A percentile compares a stretch with the other conserved stretches of the same genome.
Conservation (phyloP, 2,797 vertebrate species). For the Spea hammondii region DNA sequence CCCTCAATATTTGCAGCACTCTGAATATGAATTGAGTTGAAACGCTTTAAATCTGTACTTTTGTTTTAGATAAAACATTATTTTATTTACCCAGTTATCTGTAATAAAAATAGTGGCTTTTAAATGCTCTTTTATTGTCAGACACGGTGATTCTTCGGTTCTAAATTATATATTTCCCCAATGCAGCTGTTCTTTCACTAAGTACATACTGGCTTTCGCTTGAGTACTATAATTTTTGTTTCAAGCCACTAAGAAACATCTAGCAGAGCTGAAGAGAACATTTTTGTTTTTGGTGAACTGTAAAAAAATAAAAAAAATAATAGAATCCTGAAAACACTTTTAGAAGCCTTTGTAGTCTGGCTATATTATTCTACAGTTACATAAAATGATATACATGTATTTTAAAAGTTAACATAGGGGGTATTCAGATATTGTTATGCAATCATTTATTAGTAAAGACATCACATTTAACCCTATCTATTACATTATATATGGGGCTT, state of each 20-base stretch:
- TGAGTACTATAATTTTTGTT: slow-evolving; percentile 52
- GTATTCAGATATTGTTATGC: too few species aligned
- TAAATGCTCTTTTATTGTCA: neutral
- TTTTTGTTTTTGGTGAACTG: neutral
- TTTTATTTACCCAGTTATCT: neutral
- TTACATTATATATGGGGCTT: too few species aligned
- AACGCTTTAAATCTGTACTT: neutral
- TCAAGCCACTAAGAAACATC: slow-evolving; percentile 39
- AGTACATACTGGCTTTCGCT: slow-evolving; percentile 43
- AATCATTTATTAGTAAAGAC: too few species aligned
- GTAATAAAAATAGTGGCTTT: neutral
- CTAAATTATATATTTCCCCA: slow-evolving; percentile 43
- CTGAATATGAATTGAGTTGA: too few species aligned
- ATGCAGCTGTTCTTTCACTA: slow-evolving; percentile 33
- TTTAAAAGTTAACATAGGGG: too few species aligned
- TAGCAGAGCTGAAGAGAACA: slow-evolving; percentile 29
- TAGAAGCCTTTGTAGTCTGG: too few species aligned
- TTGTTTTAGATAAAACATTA: neutral
- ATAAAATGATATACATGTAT: too few species aligned
- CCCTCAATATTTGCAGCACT: too few species aligned
- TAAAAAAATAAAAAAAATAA: too few species aligned
- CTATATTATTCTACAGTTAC: too few species aligned
- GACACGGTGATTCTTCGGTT: neutral
- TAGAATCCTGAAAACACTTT: too few species aligned
- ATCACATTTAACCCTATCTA: too few species aligned